These are phyloP conservation scores for Ceyx melanurus DNA, from an alignment of 2,113 vertebrate genomes.

Conservation along the genomic window DNA sequence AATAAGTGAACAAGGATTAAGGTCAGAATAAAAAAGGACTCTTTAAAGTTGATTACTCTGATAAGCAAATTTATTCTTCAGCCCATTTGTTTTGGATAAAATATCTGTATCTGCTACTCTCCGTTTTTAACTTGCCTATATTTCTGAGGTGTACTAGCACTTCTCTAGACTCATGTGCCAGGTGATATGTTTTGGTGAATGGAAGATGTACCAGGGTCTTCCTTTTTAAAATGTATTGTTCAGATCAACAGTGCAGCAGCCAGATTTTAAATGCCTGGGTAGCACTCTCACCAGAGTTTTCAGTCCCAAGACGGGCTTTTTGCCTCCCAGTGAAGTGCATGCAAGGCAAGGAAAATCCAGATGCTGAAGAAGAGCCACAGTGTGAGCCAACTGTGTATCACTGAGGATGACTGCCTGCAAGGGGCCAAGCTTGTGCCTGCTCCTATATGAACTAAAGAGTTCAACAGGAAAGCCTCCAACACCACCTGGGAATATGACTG, in stretches of 20 bases:
- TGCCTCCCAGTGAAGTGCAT: not conserved
- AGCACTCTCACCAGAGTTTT: not conserved
- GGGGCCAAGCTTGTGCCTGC: not conserved
- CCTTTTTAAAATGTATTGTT: not conserved
- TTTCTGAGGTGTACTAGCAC: not conserved
- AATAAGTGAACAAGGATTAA: not conserved
- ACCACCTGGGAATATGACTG: not conserved
- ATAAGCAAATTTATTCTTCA: slow-evolving; percentile 12
- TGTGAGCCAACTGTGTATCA: accelerated
- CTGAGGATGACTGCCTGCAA: not conserved
- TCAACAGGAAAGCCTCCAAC: not conserved
- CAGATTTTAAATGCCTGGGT: not conserved
- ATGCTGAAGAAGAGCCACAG: not conserved
- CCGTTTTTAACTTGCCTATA: not conserved
- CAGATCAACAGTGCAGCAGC: not conserved
- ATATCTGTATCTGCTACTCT: not conserved
- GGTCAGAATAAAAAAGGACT: not conserved
- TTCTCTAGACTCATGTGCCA: not conserved
- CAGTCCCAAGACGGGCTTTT: not conserved
- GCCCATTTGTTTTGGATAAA: slow-evolving; percentile 2
- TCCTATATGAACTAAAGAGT: not conserved
- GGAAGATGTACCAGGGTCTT: not conserved
- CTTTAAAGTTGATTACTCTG: slow-evolving; percentile 15
- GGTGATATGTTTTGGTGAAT: not conserved
- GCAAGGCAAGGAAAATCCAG: not conserved